phyloP scores from a whole-genome alignment of 2,797 vertebrate genomes.

The Limnodromus scolopaceus region DNA sequence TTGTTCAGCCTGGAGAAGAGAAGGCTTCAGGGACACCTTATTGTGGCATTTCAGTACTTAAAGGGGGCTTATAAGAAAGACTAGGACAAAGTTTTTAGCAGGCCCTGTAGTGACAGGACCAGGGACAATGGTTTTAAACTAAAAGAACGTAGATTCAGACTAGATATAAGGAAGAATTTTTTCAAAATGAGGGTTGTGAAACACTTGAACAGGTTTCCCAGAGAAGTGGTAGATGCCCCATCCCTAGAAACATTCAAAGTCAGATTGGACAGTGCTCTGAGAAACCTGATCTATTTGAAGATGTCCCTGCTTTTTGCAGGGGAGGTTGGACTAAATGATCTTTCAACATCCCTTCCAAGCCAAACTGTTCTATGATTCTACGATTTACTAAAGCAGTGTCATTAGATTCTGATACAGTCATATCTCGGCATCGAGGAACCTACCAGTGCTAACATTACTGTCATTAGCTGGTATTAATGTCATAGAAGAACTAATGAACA shows the following conservation, averaged over 20 bases:
- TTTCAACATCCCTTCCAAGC: background rate
- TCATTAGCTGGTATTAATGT: background rate
- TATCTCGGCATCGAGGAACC: background rate
- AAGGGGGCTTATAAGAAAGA: background rate
- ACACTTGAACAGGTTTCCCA: background rate
- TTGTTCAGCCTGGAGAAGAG: background rate
- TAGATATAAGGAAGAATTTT: background rate
- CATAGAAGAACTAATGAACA: background rate
- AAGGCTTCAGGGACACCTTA: background rate
- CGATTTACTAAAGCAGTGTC: background rate
- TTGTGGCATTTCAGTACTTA: background rate
- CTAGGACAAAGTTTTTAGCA: background rate
- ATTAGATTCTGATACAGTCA: background rate
- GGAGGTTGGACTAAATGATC: background rate
- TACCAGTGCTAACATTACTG: background rate
- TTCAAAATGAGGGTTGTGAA: background rate
- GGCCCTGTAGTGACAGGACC: background rate
- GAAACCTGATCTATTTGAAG: background rate
- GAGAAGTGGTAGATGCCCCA: background rate
- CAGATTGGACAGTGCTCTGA: background rate
- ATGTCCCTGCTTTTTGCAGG: background rate
- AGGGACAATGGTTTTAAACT: background rate
- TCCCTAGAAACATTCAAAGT: background rate
- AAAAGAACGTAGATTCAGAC: background rate
- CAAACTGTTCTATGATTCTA: background rate